Evolutionary conservation across 2,113 vertebrate species (phyloP), one percentile per base, ranked within the genome.

Genomic region (Peromyscus leucopus): DNA sequence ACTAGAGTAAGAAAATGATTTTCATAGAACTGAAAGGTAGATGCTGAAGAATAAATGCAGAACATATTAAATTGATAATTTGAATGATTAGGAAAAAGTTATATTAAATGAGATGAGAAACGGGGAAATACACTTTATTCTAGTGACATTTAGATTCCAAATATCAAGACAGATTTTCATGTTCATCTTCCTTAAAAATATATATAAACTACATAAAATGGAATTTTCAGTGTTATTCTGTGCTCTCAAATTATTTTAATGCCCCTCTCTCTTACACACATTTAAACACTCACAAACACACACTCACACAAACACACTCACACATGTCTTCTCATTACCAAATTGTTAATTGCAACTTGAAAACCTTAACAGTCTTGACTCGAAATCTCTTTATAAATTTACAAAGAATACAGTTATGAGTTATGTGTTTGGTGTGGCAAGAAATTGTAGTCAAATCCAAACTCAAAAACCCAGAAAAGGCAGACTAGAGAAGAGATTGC

Each of bases 141-240:
- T 63, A 31, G 15, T 87, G 74, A 96, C 92, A 88, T 63, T 89
- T 79, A 87, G 72, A 46, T 95, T 93, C n/a, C 33, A 83, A 59
- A 46, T 78, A 89, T 48, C 6, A 89, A 78, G 51, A 90, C 28
- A 90, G 3, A 72, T 82, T 86, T 97, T 93, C 7, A 80, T 59
- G 69, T 89, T 87, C 17, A 92, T 96, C 92, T 67, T 46, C 21
- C 39, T 92, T 72, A 24, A 92, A 86, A 82, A 91, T 84, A 92
- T 67, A 83, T 78, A 63, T 28, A 74, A 89, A 78, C 55, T 72
- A 57, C 33, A 82, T 42, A 86, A 93, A 96, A 90, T 28, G 1
- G 10, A 78, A 31, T 48, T 78, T 72, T 86, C 36, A 82, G 48
- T 36, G 16, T 76, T 91, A 69, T n/a, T 71, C 42, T 7, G 74